A percentile compares a stretch with the other conserved stretches of the same genome.
Evolutionary conservation across 2,888 invertebrate species (phyloP).

Genomic region (Hydropsyche betteni): DNA sequence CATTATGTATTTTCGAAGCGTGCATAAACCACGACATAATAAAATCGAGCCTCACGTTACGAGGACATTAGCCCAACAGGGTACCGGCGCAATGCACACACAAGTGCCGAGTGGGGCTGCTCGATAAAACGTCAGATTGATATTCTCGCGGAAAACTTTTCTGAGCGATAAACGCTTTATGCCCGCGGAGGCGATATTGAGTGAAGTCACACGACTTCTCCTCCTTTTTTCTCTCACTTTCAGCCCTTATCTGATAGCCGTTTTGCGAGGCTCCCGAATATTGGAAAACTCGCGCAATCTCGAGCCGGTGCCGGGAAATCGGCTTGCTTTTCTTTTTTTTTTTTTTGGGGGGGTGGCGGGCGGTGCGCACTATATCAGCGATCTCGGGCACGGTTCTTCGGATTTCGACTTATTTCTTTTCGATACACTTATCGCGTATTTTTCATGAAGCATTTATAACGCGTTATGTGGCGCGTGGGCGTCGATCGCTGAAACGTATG

Average conservation of each 20-base stretch:
- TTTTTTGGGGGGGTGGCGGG: background rate
- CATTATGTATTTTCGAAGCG: too few relatives aligned
- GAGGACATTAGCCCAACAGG: too few relatives aligned
- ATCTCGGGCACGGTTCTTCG: constrained; percentile 7
- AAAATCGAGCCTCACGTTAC: too few relatives aligned
- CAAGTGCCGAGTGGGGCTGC: background rate
- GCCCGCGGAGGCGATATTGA: constrained; percentile 9
- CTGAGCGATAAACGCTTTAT: constrained; percentile 31
- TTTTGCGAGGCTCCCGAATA: constrained; percentile 19
- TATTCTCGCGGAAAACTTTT: constrained; percentile 29
- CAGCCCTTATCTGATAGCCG: constrained; percentile 14
- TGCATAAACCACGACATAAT: too few relatives aligned
- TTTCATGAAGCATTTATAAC: too few relatives aligned
- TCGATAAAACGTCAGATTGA: constrained; percentile 27
- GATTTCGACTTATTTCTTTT: background rate
- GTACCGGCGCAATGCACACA: too few relatives aligned
- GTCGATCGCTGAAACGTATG: too few relatives aligned
- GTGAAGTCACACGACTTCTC: constrained; percentile 15
- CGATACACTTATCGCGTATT: too few relatives aligned
- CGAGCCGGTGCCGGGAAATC: constrained; percentile 10
- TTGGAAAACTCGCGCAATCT: constrained; percentile 24
- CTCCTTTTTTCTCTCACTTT: too few relatives aligned
- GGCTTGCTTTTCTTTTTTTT: constrained; percentile 1
- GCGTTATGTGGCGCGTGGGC: too few relatives aligned
- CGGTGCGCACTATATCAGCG: background rate